phyloP scores from a whole-genome alignment of 2,797 vertebrate genomes.

The Pygocentrus nattereri region DNA sequence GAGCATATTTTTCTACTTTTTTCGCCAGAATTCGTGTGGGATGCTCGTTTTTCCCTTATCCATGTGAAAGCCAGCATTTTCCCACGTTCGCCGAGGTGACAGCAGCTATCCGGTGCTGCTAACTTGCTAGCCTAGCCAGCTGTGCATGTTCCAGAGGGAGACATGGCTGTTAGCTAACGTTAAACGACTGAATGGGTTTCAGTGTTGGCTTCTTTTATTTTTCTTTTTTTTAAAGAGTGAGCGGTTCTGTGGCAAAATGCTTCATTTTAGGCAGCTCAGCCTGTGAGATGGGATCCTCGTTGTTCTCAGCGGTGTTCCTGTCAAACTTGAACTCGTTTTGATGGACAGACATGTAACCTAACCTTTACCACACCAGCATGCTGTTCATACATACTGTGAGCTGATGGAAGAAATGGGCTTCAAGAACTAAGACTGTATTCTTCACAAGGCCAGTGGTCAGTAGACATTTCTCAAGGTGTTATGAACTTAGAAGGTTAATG shows the following conservation, averaged over 20 bases:
- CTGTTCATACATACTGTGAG: background rate
- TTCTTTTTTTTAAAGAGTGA: background rate
- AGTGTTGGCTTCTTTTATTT: background rate
- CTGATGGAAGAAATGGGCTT: background rate
- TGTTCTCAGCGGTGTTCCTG: background rate
- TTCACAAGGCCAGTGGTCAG: no score
- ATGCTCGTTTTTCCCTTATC: no score
- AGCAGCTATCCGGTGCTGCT: slow-evolving; percentile 38
- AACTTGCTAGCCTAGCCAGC: background rate
- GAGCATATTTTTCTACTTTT: background rate
- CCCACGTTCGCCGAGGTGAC: slow-evolving; percentile 54
- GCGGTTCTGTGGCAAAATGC: background rate
- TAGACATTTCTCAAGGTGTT: background rate
- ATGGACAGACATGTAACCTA: background rate
- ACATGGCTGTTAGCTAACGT: background rate
- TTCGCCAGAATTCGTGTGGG: background rate
- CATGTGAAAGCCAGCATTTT: background rate
- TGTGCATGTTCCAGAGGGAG: background rate
- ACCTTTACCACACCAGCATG: background rate
- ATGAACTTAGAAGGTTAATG: background rate
- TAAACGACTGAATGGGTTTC: background rate
- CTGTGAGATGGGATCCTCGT: background rate
- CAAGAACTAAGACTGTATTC: background rate
- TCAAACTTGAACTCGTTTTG: background rate
- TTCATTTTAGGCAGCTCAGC: background rate